Evolutionary conservation across 2,113 vertebrate genomes (phyloP).

Genomic region (Xiphophorus hellerii): DNA sequence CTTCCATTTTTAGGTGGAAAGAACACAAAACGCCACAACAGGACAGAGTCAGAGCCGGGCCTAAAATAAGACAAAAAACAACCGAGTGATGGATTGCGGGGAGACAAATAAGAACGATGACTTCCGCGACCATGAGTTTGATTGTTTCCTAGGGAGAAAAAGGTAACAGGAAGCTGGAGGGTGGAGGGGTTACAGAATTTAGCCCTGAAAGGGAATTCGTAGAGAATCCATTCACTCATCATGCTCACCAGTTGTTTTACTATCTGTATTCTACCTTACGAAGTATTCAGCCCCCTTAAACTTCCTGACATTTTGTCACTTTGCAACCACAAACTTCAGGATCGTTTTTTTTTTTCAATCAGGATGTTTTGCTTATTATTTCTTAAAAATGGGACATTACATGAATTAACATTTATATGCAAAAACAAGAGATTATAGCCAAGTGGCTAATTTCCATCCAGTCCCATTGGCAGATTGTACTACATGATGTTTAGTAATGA

Average conservation of each 20-base stretch:
- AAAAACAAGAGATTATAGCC: no score
- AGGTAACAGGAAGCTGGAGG: conserved; percentile 69
- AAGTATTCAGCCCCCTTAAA: neutral
- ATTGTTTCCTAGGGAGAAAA: conserved; percentile 78
- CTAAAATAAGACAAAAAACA: conserved; percentile 75
- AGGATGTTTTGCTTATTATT: no score
- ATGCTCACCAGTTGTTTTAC: neutral
- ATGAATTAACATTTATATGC: no score
- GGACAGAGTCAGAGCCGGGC: conserved; percentile 40
- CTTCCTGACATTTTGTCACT: neutral
- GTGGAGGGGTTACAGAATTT: neutral
- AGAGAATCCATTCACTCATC: neutral
- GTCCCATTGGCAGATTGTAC: no score
- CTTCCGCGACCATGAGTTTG: conserved; percentile 73
- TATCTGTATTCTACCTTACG: neutral
- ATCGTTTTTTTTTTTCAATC: no score
- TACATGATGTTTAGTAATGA: no score
- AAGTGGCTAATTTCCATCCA: no score
- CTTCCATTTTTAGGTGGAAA: conserved; percentile 64
- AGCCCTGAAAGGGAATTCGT: conserved; percentile 26
- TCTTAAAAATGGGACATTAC: no score
- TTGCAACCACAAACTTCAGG: neutral
- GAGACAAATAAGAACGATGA: conserved; percentile 78
- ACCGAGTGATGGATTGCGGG: conserved; percentile 67
- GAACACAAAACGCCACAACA: conserved; percentile 49